Evolutionary conservation across 2,797 vertebrate genomes (phyloP), one percentile per base, ranked within the genome.

Genomic region (Anguilla marmorata): DNA sequence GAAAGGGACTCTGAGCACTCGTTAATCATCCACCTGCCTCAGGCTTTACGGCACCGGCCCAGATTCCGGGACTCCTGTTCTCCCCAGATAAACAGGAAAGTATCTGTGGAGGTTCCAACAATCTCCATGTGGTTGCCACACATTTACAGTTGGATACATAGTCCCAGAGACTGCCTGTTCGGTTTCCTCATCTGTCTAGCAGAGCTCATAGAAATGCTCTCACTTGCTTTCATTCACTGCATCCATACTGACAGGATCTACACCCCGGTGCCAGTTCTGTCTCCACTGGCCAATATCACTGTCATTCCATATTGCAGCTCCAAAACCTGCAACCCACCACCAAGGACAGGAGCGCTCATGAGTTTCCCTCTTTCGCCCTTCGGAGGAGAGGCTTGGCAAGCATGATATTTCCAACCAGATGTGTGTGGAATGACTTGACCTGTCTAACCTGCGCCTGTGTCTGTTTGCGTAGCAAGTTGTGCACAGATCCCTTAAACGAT

Each of bases 341-440:
- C 56, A 84, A 63, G 82, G 66, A 41, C 33, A 83, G 41, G 56
- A 19, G 86, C 83, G 4, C 69, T 88, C 85, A 86, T 87, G 56
- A 86, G 58, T 52, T 72, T 63, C 89, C 86, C 83, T 72, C 11
- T 7, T 52, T 41, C 37, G 2, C 37, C 3, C 84, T 41, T 89
- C 76, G 14, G 86, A 50, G 48, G 84, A 50, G 50, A 66, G 87
- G 27, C 60, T 50, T 86, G 52, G 86, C 88, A 58, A n/a, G 19
- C 45, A 76, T 88, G 54, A 88, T 41, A 87, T 86, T 88, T 88
- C 86, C 45, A 33, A 84, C 84, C 89, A 91, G 90, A 92, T 90
- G 89, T 89, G 66, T 41, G 27, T 56, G 85, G 24, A 86, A 85
- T 85, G 83, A 87, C 60, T 33, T 16, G 50, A 27, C 58, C 80